phyloP scores from a whole-genome alignment of 1,140 invertebrate species.

The Ruditapes philippinarum region DNA sequence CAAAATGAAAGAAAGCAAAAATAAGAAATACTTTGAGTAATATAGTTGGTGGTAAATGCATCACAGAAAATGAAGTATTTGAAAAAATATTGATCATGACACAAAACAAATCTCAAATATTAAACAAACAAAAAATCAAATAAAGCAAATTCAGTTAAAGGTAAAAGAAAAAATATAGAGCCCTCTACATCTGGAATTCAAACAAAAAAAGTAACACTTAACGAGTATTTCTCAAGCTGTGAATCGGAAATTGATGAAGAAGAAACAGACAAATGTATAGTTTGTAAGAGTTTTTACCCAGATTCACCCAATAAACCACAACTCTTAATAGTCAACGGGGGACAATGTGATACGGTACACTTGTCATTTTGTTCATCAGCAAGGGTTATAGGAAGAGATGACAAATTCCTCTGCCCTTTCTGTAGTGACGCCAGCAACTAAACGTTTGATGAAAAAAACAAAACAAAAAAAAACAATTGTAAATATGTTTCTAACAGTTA shows the following conservation, averaged over 20 bases:
- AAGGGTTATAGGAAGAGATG: background rate
- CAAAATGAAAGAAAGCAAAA: background rate
- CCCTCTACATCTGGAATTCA: background rate
- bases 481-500: background rate
- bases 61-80: conserved; percentile 13
- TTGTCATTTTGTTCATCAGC: background rate
- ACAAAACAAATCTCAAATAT: background rate
- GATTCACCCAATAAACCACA: background rate
- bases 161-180: background rate
- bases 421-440: background rate
- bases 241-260: background rate
- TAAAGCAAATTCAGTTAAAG: background rate
- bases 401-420: background rate
- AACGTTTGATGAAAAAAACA: too few species aligned
- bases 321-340: background rate
- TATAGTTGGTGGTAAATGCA: conserved; percentile 11
- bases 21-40: conserved; percentile 12
- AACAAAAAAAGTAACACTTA: too few species aligned
- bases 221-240: background rate
- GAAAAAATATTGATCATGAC: background rate
- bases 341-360: background rate
- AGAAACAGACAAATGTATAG: background rate
- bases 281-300: background rate
- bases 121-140: background rate
- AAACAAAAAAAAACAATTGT: background rate